Conservation (phyloP, 2,888 invertebrate species). For the Aspidapion aeneum region DNA sequence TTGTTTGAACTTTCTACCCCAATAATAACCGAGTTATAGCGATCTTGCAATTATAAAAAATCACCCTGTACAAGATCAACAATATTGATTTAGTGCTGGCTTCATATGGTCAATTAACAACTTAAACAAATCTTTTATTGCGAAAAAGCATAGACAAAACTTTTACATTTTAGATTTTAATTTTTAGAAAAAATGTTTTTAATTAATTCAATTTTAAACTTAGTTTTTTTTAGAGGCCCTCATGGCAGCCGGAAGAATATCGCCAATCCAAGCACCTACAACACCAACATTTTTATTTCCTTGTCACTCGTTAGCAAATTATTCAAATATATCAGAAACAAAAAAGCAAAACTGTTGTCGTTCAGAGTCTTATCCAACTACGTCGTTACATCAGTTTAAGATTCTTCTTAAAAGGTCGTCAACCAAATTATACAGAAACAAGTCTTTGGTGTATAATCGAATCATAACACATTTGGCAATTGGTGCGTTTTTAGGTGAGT, state of each 20-base stretch:
- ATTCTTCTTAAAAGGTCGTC: constrained; percentile 62
- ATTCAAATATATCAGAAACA: not conserved
- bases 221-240: constrained; percentile 50
- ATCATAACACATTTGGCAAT: constrained; percentile 75
- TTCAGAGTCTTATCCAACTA: constrained; percentile 51
- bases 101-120: too few relatives aligned
- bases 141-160: too few relatives aligned
- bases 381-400: constrained; percentile 55
- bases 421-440: constrained; percentile 65
- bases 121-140: too few relatives aligned
- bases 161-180: too few relatives aligned
- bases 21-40: too few relatives aligned
- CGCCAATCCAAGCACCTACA: constrained; percentile 51
- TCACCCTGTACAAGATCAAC: too few relatives aligned
- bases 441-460: constrained; percentile 71
- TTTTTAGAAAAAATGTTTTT: too few relatives aligned
- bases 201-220: too few relatives aligned
- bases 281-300: constrained; percentile 19
- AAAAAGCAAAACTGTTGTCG: constrained; percentile 27
- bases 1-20: too few relatives aligned
- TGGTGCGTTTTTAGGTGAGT: constrained; percentile 64
- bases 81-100: too few relatives aligned
- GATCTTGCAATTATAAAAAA: too few relatives aligned
- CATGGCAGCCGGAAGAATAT: constrained; percentile 51
- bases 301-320: not conserved